Evolutionary conservation across 2,888 invertebrate genomes (phyloP), one percentile per base, ranked within the genome.

Genomic region (Euclidia mi): DNA sequence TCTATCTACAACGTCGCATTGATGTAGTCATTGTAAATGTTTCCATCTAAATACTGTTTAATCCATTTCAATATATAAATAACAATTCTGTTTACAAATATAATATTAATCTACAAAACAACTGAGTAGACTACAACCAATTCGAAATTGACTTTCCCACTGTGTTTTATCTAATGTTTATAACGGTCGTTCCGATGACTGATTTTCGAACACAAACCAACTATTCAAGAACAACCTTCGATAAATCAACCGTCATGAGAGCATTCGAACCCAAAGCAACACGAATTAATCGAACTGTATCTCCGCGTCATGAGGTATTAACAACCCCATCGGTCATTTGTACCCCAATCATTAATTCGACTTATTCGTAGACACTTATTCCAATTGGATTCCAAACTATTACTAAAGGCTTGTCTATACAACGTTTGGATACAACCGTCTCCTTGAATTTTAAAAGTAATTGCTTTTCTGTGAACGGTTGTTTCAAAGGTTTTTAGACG

Each of bases 281-380:
- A 42, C 32, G 32, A 42, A 60, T 50, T 60, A 48, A 64, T 60
- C 17, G 20, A 6, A 56, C 25, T n/a, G 45, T 60, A 57, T 69
- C 53, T 57, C 40, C 58, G 48, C 48, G 44, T 44, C 60, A 25
- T 17, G 17, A 14, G 34, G 32, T 41, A 61, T 66, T 46, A 71
- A 15, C 6, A 37, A 58, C 47, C 20, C 45, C 12, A 49, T 48
- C 47, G 53, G 37, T 58, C 65, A 59, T 38, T 57, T 11, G 15
- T 41, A n/a, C 14, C 41, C 46, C n/a, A 0, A 29, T 56, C 50
- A 76, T 75, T 59, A 59, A 71, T 76, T 56, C 48, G 28, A 34
- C 56, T 63, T 65, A 76, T 72, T 76, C 49, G 50, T 59, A 25
- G 40, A 47, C 69, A 72, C 70, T 76, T 72, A 76, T 47, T 55